Base-by-base conservation (phyloP, 2,888 invertebrate genomes). In the Ophion slaviceki region DNA sequence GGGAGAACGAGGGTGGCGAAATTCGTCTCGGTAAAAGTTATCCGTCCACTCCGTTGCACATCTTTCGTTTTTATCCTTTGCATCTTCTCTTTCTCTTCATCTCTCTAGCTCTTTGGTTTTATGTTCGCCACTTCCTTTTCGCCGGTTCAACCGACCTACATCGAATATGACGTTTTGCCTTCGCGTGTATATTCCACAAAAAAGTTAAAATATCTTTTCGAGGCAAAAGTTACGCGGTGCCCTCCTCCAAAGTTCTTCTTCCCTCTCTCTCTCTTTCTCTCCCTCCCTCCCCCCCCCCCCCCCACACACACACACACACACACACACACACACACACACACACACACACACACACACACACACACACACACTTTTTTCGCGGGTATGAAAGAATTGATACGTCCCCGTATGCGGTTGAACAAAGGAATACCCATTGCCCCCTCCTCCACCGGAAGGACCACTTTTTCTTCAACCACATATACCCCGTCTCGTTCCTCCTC, bases 311-410 rank as follows among this genome's bases (percentile, higher is more conserved):
- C 24, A 24, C 24, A 24, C 24, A 24, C 24, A 24, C 24, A 24
- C 24, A 24, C 24, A 24, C 24, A 24, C 24, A 24, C 24, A 24
- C 24, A 24, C 24, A 24, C 24, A 24, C 24, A 24, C 24, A 24
- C 24, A 24, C 24, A 24, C 24, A 24, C 24, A 24, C 24, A 24
- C 24, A 24, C 24, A 24, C 24, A 24, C 24, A 24, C 24, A 24
- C 24, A 24, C 24, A 24, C 24, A 24, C 24, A 24, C 24, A 24
- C 24, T 4, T 71, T 36, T 74, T 17, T 36, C 45, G 75, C 78
- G 36, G 53, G 62, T 82, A 83, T 85, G 81, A 82, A 76, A 84
- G 79, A 84, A 84, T 79, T 86, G 84, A 84, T 75, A 82, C 24
- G 79, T 86, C 83, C 74, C 80, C 64, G 79, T 76, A 77, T 80